A percentile compares a stretch with the other conserved stretches of the same genome.
phyloP scores from a whole-genome alignment of 2,888 invertebrate species.

The Pardosa pseudoannulata region DNA sequence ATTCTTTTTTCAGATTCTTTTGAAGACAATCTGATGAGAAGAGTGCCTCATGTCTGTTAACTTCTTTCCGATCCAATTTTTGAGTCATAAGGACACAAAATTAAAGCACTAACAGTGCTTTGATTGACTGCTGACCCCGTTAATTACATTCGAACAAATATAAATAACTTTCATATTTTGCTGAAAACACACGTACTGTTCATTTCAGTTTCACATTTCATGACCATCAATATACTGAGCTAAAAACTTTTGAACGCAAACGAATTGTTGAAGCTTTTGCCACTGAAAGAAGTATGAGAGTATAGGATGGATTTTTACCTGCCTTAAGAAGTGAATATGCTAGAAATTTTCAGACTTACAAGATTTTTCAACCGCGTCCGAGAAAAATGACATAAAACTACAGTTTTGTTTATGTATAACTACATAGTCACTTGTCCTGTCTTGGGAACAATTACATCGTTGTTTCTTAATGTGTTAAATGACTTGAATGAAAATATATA shows the following conservation, averaged over 20 bases:
- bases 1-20: constrained; percentile 59
- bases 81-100: not conserved
- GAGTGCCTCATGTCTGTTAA: constrained; percentile 68
- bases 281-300: not conserved
- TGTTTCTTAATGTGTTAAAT: too few species aligned
- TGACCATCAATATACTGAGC: not conserved
- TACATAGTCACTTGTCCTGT: too few species aligned
- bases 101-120: not conserved
- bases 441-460: too few species aligned
- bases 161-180: not conserved
- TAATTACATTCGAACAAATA: constrained; percentile 4
- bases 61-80: not conserved
- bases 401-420: too few species aligned
- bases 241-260: not conserved
- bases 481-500: too few species aligned
- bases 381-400: too few species aligned
- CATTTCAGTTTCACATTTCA: not conserved
- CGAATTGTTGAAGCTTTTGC: not conserved
- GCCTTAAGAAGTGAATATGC: not conserved
- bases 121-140: not conserved
- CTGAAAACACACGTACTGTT: not conserved
- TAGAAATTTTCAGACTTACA: too few species aligned
- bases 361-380: too few species aligned
- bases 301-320: not conserved
- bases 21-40: constrained; percentile 63